Evolutionary conservation across 1,140 invertebrate species (phyloP), one percentile per base, ranked within the genome.

Genomic region (Spodoptera frugiperda): DNA sequence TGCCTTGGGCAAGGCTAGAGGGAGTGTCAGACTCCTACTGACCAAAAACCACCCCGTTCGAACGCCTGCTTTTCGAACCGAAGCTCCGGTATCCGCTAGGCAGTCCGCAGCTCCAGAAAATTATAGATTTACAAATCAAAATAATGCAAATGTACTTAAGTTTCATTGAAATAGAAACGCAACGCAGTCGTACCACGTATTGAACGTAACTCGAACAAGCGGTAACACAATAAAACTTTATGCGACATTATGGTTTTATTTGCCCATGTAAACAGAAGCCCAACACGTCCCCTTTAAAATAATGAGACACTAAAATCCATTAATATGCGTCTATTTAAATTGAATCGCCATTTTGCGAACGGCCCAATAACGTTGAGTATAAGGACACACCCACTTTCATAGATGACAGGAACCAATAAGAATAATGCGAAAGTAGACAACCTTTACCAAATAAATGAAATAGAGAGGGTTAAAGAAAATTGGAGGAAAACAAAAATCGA

Each of bases 211-310:
- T 72, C 61, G 19, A 57, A 46, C 39, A 25, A 72, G 57, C 19
- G 68, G 30, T 19, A 72, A 72, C 68, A 57, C 57, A 72, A 72
- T 72, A 72, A 57, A 72, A 72, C 68, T 72, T 72, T 72, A 72
- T 57, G 53, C 33, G 48, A 57, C 51, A 44, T 72, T 57, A 67
- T 49, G 63, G 63, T 48, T 48, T 44, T 67, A 57, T 55, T 72
- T 46, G 33, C 15, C 51, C 17, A 25, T 46, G 33, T 46, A 39
- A 71, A 44, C 51, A 21, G 53, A 39, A 12, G n/a, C 53, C 9
- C 0, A 44, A 54, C 33, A 57, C 68, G 68, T 72, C 39, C 55
- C 33, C 19, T 39, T 25, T 55, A 57, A 72, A 30, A 57, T 72
- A 55, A 55, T 55, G 53, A 57, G 39, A 33, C 12, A 46, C 8